Evolutionary conservation across 2,888 invertebrate genomes (phyloP).

Genomic region (Steinernema carpocapsae): DNA sequence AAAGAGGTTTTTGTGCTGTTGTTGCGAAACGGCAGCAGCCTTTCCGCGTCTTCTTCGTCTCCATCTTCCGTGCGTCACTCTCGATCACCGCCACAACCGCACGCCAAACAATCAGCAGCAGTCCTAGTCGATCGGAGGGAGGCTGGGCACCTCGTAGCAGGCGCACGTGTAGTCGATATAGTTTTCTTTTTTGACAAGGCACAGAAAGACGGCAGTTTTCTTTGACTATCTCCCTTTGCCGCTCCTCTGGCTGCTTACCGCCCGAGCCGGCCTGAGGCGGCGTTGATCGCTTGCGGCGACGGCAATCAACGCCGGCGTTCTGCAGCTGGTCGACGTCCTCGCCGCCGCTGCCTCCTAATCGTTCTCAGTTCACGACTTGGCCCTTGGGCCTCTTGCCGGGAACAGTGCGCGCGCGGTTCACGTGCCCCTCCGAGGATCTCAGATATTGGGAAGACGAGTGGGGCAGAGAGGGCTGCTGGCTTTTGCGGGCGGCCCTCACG

Average conservation of each 20-base stretch:
- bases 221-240: conserved; percentile 1
- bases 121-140: conserved; percentile 30
- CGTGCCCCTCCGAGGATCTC: conserved; percentile 11
- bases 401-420: conserved; percentile 8
- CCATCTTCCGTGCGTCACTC: conserved; percentile 29
- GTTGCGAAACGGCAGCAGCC: conserved; percentile 23
- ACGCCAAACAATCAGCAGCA: conserved; percentile 31
- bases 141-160: neutral
- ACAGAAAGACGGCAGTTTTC: neutral
- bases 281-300: neutral
- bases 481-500: neutral
- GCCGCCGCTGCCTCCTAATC: conserved; percentile 5
- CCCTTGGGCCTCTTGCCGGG: conserved; percentile 7
- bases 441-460: conserved; percentile 20
- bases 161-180: conserved; percentile 31
- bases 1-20: conserved; percentile 22
- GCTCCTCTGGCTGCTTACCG: conserved; percentile 2
- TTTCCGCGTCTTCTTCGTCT: conserved; percentile 5
- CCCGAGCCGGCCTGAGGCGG: conserved; percentile 13
- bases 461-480: neutral
- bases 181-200: neutral
- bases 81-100: conserved; percentile 28
- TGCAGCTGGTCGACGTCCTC: conserved; percentile 20
- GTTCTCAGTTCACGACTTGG: conserved; percentile 14
- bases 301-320: conserved; percentile 2